These are phyloP conservation scores for Melanotaenia nigrans DNA, from an alignment of 2,797 vertebrate species.

Conservation along the genomic window DNA sequence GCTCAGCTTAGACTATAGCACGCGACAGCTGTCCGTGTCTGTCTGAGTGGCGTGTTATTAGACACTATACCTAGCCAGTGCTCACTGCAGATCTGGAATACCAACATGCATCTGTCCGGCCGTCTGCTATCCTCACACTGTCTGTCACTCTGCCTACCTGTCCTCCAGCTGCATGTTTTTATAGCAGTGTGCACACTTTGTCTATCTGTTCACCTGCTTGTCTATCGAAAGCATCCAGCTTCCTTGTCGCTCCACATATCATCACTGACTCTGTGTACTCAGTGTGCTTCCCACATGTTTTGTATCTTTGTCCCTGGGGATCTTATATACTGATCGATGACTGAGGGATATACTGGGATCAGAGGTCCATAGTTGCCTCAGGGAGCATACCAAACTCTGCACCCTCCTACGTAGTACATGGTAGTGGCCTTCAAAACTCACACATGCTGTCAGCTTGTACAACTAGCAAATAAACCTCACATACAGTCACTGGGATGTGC, in stretches of 20 bases:
- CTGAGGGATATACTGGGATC: conserved; percentile 56
- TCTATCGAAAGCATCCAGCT: conserved; percentile 18
- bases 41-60: conserved; percentile 46
- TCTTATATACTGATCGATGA: conserved; percentile 48
- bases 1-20: conserved; percentile 34
- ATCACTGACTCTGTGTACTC: conserved; percentile 14
- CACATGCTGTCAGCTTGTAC: conserved; percentile 31
- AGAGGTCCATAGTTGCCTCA: conserved; percentile 47
- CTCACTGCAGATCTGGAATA: conserved; percentile 39
- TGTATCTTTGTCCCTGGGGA: conserved; percentile 41
- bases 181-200: conserved; percentile 31
- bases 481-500: conserved; percentile 1
- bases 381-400: conserved; percentile 10
- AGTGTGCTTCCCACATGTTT: conserved; percentile 23
- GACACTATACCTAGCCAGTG: conserved; percentile 55
- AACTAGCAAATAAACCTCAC: not conserved
- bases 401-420: conserved; percentile 20
- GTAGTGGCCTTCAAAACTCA: conserved; percentile 64
- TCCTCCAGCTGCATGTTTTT: conserved; percentile 36
- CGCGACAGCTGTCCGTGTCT: conserved; percentile 57
- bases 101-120: conserved; percentile 64
- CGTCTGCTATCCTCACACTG: conserved; percentile 66
- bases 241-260: conserved; percentile 48
- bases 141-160: conserved; percentile 67
- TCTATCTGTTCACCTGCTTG: conserved; percentile 59